Percentiles rank a stretch among this genome's conserved stretches.
Conservation (phyloP, 2,888 invertebrate species). For the Anthoptus insignis region DNA sequence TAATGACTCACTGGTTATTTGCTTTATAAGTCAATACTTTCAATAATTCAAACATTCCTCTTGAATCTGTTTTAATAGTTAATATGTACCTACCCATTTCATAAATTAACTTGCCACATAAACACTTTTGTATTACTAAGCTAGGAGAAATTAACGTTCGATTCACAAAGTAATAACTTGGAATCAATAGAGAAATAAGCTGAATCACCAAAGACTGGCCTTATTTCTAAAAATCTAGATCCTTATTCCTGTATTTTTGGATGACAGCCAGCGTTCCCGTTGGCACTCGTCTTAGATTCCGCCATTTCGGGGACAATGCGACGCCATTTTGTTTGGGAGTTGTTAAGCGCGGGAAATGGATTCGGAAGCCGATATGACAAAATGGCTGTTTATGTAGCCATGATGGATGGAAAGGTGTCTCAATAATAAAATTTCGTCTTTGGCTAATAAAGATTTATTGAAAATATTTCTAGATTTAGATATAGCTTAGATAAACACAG, state of each 20-base stretch:
- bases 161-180: constrained; percentile 11
- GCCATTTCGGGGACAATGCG: constrained; percentile 52
- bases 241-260: constrained; percentile 47
- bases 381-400: constrained; percentile 35
- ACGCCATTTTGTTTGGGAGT: constrained; percentile 51
- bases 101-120: too few species aligned
- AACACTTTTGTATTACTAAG: background rate
- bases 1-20: too few species aligned
- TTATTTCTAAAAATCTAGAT: constrained; percentile 47
- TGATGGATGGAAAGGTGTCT: constrained; percentile 15
- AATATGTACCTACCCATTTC: too few species aligned
- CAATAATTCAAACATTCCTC: too few species aligned
- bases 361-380: constrained; percentile 39
- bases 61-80: too few species aligned
- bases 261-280: constrained; percentile 47
- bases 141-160: background rate
- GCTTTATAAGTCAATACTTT: too few species aligned
- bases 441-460: constrained; percentile 7
- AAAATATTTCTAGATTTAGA: too few species aligned
- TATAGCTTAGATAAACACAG: too few species aligned
- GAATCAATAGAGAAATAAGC: constrained; percentile 17
- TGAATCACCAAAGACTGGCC: constrained; percentile 39
- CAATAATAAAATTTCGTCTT: background rate
- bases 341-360: constrained; percentile 42
- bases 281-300: constrained; percentile 34